Evolutionary conservation across 2,888 invertebrate species (phyloP).

Genomic region (Sphaeridia pumilis): DNA sequence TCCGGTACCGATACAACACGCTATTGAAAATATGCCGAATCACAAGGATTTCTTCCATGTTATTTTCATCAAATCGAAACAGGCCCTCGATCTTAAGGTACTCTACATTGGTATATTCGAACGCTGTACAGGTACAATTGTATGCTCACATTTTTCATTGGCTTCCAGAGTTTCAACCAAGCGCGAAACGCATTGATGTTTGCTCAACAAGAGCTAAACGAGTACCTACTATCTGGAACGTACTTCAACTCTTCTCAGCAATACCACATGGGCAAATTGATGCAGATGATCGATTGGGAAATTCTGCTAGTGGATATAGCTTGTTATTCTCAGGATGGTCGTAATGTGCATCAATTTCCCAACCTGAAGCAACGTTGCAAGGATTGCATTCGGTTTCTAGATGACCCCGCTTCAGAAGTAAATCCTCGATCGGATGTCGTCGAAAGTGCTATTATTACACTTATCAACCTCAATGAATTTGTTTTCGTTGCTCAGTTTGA

Average conservation of each 20-base stretch:
- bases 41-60: constrained; percentile 73
- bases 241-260: constrained; percentile 27
- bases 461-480: constrained; percentile 77
- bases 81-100: constrained; percentile 46
- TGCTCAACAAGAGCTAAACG: constrained; percentile 53
- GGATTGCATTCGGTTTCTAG: constrained; percentile 27
- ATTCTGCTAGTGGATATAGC: constrained; percentile 66
- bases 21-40: constrained; percentile 59
- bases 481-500: constrained; percentile 49
- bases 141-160: too few species aligned
- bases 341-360: too few species aligned
- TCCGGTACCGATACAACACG: constrained; percentile 64
- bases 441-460: constrained; percentile 67
- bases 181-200: constrained; percentile 49
- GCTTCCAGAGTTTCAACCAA: constrained; percentile 44
- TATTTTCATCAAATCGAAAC: constrained; percentile 69
- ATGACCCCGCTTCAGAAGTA: constrained; percentile 40
- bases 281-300: constrained; percentile 74
- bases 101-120: too few species aligned
- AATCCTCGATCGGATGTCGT: constrained; percentile 46
- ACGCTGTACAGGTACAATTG: too few species aligned
- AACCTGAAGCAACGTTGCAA: constrained; percentile 20
- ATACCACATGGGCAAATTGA: constrained; percentile 47
- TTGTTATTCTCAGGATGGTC: constrained; percentile 54
- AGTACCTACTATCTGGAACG: constrained; percentile 37